phyloP scores from a whole-genome alignment of 2,113 vertebrate genomes.

The Syngnathus floridae region DNA sequence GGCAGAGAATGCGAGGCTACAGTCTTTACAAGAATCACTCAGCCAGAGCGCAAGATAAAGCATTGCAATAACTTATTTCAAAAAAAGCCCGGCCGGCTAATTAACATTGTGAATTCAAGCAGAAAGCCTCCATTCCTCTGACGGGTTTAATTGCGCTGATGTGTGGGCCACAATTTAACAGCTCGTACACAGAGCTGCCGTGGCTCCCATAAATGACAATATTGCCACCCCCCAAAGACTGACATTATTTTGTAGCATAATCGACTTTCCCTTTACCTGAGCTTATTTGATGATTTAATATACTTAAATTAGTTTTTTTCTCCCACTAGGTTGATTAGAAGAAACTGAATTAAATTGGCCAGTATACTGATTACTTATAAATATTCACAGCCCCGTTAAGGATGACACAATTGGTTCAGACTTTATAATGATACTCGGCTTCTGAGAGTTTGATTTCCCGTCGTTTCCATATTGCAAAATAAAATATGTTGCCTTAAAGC shows the following conservation, averaged over 20 bases:
- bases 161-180: constrained; percentile 63
- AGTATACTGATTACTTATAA: constrained; percentile 62
- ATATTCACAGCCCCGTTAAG: constrained; percentile 35
- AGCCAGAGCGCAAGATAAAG: constrained; percentile 64
- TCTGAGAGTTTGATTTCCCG: too few relatives aligned
- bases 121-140: constrained; percentile 64
- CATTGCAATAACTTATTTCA: constrained; percentile 59
- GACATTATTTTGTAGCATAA: constrained; percentile 44
- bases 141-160: constrained; percentile 59
- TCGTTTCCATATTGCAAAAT: too few relatives aligned
- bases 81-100: constrained; percentile 65
- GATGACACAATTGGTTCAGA: constrained; percentile 39
- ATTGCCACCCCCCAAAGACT: constrained; percentile 59
- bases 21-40: constrained; percentile 64
- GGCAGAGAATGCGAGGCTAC: constrained; percentile 38
- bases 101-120: constrained; percentile 74
- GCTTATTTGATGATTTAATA: constrained; percentile 74
- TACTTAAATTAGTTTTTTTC: constrained; percentile 65
- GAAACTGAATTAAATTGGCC: constrained; percentile 70
- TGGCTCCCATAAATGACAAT: constrained; percentile 53
- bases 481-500: too few relatives aligned
- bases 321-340: constrained; percentile 71
- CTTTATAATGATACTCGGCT: constrained; percentile 8
- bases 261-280: constrained; percentile 72
- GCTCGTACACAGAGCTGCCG: constrained; percentile 65